Conservation (phyloP, 2,888 invertebrate genomes). For the Aethes cnicana region DNA sequence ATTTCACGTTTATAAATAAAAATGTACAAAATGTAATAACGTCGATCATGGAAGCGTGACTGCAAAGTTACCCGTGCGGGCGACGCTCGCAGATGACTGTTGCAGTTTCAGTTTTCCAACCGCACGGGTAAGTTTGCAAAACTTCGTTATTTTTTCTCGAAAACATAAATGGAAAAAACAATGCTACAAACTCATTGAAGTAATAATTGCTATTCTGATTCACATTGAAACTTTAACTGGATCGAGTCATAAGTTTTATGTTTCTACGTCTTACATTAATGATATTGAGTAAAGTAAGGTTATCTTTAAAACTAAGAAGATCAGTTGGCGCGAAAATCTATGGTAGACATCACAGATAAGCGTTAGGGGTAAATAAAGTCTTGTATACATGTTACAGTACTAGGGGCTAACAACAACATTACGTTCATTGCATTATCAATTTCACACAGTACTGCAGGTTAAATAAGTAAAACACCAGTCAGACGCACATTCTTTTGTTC, state of each 20-base stretch:
- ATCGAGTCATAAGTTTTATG: not conserved
- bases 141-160: no score
- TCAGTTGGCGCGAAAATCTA: slow-evolving; percentile 7
- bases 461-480: no score
- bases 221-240: not conserved
- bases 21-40: no score
- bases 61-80: no score
- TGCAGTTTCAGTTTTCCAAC: not conserved
- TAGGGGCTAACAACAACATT: not conserved
- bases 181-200: not conserved
- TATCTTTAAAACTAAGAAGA: not conserved
- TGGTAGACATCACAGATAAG: slow-evolving; percentile 10
- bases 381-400: slow-evolving; percentile 2
- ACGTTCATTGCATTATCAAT: not conserved
- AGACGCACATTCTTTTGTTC: no score
- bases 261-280: not conserved
- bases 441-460: not conserved
- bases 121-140: not conserved
- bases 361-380: not conserved
- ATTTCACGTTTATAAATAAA: not conserved
- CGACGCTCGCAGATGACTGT: no score
- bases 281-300: not conserved
- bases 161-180: no score
- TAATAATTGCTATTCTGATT: not conserved
- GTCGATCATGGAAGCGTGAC: no score